phyloP scores from a whole-genome alignment of 2,113 vertebrate genomes.

The Rattus rattus region DNA sequence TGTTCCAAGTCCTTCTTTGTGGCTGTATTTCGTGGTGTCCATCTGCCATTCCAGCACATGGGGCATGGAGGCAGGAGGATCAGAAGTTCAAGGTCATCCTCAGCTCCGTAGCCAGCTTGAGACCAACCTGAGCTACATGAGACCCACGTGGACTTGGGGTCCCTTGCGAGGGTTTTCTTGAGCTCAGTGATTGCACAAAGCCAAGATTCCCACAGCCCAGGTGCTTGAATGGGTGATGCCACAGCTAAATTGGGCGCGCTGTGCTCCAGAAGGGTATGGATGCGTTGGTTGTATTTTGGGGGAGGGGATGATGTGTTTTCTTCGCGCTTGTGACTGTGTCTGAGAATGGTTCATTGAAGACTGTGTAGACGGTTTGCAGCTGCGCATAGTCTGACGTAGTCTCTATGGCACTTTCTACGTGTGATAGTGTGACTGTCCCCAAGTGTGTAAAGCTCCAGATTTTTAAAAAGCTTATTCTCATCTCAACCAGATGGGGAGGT shows the following conservation, averaged over 20 bases:
- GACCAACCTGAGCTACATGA: background rate
- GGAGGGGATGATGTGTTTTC: background rate
- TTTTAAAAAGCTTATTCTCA: conserved; percentile 36
- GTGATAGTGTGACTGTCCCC: background rate
- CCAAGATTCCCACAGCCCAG: background rate
- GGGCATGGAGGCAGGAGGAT: too few species aligned
- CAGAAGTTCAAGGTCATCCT: background rate
- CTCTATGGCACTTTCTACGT: background rate
- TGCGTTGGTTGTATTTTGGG: background rate
- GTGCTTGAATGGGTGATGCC: background rate
- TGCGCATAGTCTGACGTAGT: background rate
- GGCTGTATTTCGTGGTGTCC: background rate
- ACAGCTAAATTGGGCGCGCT: background rate
- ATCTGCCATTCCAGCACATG: too few species aligned
- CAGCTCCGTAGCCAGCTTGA: background rate
- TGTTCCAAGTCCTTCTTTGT: background rate
- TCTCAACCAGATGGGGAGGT: conserved; percentile 42
- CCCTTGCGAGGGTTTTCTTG: accelerated
- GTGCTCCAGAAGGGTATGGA: background rate
- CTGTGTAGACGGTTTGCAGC: background rate
- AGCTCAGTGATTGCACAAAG: background rate
- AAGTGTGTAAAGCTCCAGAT: background rate
- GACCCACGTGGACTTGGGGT: background rate
- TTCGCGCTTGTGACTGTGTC: background rate
- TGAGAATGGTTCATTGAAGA: background rate